A percentile compares a stretch with the other conserved stretches of the same genome.
These are phyloP conservation scores for Leucophenga maculata DNA, from an alignment of 2,888 invertebrate genomes.

Conservation along the genomic window DNA sequence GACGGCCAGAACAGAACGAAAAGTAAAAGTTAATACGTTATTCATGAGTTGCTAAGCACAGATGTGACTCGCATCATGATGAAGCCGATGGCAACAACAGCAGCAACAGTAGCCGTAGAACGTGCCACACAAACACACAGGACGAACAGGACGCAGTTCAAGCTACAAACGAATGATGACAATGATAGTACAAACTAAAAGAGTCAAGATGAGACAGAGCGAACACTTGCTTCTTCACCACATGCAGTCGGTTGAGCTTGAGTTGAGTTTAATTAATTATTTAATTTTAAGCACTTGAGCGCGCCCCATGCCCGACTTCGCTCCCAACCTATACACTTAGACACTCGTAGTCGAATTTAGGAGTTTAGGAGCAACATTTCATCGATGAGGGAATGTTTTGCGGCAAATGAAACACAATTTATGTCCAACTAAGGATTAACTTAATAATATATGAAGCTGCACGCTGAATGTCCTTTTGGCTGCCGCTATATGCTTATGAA, in stretches of 20 bases:
- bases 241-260: constrained; percentile 18
- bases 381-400: constrained; percentile 25
- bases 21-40: constrained; percentile 65
- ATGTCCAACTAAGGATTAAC: constrained; percentile 56
- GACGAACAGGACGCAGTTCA: neutral
- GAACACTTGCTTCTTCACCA: constrained; percentile 9
- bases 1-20: constrained; percentile 33
- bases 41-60: constrained; percentile 67
- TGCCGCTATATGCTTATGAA: constrained; percentile 7
- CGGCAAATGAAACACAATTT: constrained; percentile 47
- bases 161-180: too few relatives aligned
- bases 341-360: too few relatives aligned
- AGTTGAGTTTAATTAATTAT: constrained; percentile 60
- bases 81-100: constrained; percentile 19
- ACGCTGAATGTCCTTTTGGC: constrained; percentile 6
- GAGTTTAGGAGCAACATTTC: neutral
- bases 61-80: constrained; percentile 65
- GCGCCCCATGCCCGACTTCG: too few relatives aligned
- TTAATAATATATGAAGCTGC: constrained; percentile 61
- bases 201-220: constrained; percentile 35
- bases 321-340: too few relatives aligned
- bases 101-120: neutral
- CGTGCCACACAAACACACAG: neutral
- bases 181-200: neutral
- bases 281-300: constrained; percentile 65